phyloP scores from a whole-genome alignment of 2,113 vertebrate genomes.

The Steatornis caripensis region DNA sequence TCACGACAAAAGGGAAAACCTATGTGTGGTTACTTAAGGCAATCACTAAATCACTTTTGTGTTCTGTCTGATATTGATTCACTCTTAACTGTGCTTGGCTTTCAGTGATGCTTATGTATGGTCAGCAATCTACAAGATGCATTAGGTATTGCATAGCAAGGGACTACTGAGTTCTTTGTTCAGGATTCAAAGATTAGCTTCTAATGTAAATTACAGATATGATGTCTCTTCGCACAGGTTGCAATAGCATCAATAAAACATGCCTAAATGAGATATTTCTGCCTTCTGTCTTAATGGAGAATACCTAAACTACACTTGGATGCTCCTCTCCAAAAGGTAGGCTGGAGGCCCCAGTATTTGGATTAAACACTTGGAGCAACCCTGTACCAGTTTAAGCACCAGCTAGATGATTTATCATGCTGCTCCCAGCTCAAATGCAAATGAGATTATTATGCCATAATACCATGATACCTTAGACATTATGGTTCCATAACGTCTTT shows the following conservation, averaged over 20 bases:
- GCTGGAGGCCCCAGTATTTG: neutral
- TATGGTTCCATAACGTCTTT: neutral
- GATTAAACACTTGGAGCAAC: neutral
- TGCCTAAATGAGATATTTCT: neutral
- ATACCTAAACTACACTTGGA: neutral
- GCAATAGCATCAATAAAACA: neutral
- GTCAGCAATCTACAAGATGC: neutral
- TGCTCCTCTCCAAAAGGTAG: neutral
- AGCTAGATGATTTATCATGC: neutral
- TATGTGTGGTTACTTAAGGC: neutral
- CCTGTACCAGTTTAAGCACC: neutral
- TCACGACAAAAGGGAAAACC: neutral
- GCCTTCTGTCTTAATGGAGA: neutral
- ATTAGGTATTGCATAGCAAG: neutral
- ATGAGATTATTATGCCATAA: neutral
- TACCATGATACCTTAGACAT: neutral
- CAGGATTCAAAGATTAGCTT: neutral
- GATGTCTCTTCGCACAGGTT: neutral
- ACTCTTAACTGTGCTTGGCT: neutral
- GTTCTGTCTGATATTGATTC: neutral
- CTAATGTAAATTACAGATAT: neutral
- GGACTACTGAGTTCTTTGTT: neutral
- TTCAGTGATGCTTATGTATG: neutral
- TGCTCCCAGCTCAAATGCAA: neutral
- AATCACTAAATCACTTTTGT: conserved; percentile 6